phyloP scores from a whole-genome alignment of 2,113 vertebrate species.

The Balaeniceps rex region DNA sequence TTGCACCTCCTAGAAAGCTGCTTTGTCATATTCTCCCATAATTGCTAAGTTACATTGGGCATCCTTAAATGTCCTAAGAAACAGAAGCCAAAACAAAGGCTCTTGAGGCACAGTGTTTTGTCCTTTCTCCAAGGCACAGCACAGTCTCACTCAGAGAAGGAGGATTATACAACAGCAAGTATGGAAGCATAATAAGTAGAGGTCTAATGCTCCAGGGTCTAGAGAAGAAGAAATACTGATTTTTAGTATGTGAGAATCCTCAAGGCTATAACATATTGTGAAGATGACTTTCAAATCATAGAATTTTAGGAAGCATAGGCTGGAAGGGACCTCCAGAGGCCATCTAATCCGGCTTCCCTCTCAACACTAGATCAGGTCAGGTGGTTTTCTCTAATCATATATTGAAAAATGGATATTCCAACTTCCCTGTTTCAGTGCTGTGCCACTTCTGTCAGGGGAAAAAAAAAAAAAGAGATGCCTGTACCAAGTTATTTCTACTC shows the following conservation, averaged over 20 bases:
- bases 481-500: neutral
- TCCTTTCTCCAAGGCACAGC: neutral
- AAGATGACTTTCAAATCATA: neutral
- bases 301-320: neutral
- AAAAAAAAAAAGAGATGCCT: neutral
- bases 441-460: neutral
- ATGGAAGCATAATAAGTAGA: neutral
- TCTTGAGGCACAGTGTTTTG: neutral
- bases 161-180: neutral
- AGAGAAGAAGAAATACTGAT: neutral
- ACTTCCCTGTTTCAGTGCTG: neutral
- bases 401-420: neutral
- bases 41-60: neutral
- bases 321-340: neutral
- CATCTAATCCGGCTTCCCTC: neutral
- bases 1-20: neutral
- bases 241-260: neutral
- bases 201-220: neutral
- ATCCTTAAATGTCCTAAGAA: neutral
- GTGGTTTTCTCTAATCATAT: neutral
- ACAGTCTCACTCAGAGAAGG: neutral
- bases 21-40: neutral
- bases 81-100: neutral
- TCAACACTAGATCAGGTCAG: neutral
- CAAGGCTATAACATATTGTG: neutral